Percentiles rank a stretch among this genome's conserved stretches.
phyloP scores from a whole-genome alignment of 35 echinoderm and acorn worm species.

The Diadema setosum region DNA sequence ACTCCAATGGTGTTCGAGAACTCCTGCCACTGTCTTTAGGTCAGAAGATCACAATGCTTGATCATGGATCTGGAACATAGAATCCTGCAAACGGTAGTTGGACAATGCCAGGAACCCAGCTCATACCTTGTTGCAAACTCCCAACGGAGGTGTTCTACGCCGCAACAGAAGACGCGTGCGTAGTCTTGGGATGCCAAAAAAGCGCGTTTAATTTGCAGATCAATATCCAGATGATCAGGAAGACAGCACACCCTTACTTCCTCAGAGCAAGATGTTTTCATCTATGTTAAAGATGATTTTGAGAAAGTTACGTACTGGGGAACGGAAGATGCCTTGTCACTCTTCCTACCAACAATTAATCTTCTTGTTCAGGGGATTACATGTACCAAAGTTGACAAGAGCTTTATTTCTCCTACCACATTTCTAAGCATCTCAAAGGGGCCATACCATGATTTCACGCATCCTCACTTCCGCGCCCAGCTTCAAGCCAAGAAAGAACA shows the following conservation, averaged over 20 bases:
- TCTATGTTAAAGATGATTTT: too few relatives aligned
- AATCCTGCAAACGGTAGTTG: slow-evolving; percentile 15
- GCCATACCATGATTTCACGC: too few relatives aligned
- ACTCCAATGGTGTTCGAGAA: background rate
- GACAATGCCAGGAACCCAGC: slow-evolving; percentile 26
- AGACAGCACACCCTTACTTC: too few relatives aligned
- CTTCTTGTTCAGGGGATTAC: too few relatives aligned
- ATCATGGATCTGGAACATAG: slow-evolving; percentile 25
- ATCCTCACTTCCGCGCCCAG: too few relatives aligned
- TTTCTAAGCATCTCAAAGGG: too few relatives aligned
- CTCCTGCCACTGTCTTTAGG: slow-evolving; percentile 41
- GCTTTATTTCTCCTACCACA: too few relatives aligned
- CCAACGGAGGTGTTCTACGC: slow-evolving; percentile 14
- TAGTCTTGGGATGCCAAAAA: background rate
- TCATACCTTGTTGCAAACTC: slow-evolving; percentile 35
- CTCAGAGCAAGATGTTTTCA: background rate
- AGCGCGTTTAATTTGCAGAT: background rate
- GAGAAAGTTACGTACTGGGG: too few relatives aligned
- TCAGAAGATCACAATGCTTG: slow-evolving; percentile 4
- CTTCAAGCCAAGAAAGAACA: too few relatives aligned
- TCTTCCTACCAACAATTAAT: too few relatives aligned
- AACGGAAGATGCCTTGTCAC: too few relatives aligned
- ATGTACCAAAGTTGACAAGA: too few relatives aligned
- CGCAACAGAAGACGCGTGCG: slow-evolving; percentile 34
- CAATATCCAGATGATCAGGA: background rate